Evolutionary conservation across 2,888 invertebrate species (phyloP).

Genomic region (Meandrusa payeni): DNA sequence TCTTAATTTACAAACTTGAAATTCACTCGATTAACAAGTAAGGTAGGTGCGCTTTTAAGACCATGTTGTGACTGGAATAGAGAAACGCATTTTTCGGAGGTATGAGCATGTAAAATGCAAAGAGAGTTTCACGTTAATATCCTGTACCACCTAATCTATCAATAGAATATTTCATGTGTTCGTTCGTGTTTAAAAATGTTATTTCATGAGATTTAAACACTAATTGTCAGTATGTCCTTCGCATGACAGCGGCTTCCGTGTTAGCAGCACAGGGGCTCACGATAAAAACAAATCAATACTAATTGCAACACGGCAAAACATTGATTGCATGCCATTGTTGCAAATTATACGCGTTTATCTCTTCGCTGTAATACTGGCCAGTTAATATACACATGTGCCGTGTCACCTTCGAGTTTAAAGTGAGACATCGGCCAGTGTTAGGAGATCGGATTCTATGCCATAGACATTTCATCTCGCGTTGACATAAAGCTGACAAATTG

Average conservation of each 20-base stretch:
- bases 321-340: constrained; percentile 19
- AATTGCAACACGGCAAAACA: constrained; percentile 18
- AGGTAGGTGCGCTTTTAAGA: no score
- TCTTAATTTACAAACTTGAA: no score
- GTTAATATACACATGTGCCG: background rate
- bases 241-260: constrained; percentile 25
- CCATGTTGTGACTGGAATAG: no score
- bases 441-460: background rate
- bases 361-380: background rate
- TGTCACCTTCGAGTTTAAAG: constrained; percentile 2
- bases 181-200: background rate
- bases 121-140: no score
- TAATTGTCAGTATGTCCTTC: constrained; percentile 16
- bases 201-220: background rate
- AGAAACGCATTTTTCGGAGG: no score
- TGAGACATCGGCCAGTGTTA: background rate
- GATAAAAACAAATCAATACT: constrained; percentile 23
- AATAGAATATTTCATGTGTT: no score
- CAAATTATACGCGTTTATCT: constrained; percentile 9
- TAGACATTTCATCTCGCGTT: constrained; percentile 3
- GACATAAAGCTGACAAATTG: background rate
- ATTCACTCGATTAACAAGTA: no score
- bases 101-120: no score
- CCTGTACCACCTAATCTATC: no score
- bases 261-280: constrained; percentile 10